These are phyloP conservation scores for Aphrophora alni DNA, from an alignment of 2,888 invertebrate genomes.

Conservation along the genomic window DNA sequence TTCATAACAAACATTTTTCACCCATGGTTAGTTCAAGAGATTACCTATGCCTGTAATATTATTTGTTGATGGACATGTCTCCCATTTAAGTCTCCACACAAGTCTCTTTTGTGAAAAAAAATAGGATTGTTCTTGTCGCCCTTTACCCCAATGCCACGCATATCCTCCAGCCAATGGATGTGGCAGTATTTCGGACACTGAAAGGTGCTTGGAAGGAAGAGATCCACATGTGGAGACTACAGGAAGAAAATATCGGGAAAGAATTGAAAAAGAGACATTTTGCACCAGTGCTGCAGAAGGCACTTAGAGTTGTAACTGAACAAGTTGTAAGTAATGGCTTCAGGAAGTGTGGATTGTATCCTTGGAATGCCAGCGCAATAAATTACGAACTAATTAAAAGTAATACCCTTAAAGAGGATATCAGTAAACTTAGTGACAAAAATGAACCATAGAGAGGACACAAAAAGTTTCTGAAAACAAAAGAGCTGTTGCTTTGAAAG, in stretches of 20 bases:
- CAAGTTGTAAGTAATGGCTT: slow-evolving; percentile 50
- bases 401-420: no score
- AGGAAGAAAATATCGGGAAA: slow-evolving; percentile 44
- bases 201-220: slow-evolving; percentile 45
- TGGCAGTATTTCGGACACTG: slow-evolving; percentile 45
- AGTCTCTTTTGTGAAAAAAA: slow-evolving; percentile 43
- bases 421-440: no score
- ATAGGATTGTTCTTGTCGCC: slow-evolving; percentile 46
- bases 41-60: slow-evolving; percentile 55
- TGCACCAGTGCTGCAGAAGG: no score
- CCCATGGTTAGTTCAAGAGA: slow-evolving; percentile 54
- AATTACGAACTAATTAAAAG: no score
- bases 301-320: slow-evolving; percentile 41
- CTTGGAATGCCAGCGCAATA: slow-evolving; percentile 40
- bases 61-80: slow-evolving; percentile 57
- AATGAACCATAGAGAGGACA: no score
- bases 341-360: slow-evolving; percentile 50
- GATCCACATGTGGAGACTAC: slow-evolving; percentile 41
- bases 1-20: slow-evolving; percentile 56
- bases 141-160: slow-evolving; percentile 48
- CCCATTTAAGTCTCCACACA: slow-evolving; percentile 51
- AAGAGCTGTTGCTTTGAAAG: no score
- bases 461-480: no score
- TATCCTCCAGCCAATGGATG: slow-evolving; percentile 48
- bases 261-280: slow-evolving; percentile 51